Evolutionary conservation across 1,140 invertebrate species (phyloP).

Genomic region (Palaemon carinicauda): DNA sequence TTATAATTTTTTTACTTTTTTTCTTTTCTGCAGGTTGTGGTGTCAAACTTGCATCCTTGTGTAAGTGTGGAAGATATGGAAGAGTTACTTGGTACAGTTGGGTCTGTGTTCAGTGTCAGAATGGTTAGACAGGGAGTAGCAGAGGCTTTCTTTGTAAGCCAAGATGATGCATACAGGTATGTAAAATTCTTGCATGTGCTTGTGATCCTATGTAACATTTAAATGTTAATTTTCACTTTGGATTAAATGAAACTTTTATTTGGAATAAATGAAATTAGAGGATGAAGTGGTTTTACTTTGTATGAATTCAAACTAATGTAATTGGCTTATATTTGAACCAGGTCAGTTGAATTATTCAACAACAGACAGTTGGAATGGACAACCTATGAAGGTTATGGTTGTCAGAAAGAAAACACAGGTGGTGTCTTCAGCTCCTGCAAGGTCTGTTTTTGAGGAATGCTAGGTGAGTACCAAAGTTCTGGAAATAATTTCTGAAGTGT

Average conservation of each 20-base stretch:
- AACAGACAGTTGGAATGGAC: slow-evolving; percentile 87
- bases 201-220: background rate
- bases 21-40: slow-evolving; percentile 64
- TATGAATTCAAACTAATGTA: background rate
- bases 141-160: slow-evolving; percentile 86
- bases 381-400: slow-evolving; percentile 73
- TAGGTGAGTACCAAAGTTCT: slow-evolving; percentile 22
- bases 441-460: slow-evolving; percentile 38
- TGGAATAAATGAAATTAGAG: background rate
- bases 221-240: too few relatives aligned
- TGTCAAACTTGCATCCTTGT: slow-evolving; percentile 84
- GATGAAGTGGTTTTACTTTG: background rate
- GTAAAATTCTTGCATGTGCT: background rate
- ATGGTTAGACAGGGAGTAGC: slow-evolving; percentile 86
- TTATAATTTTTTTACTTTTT: background rate
- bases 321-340: slow-evolving; percentile 59
- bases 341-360: slow-evolving; percentile 90
- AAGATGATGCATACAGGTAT: slow-evolving; percentile 75
- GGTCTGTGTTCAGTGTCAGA: slow-evolving; percentile 81
- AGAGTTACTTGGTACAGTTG: slow-evolving; percentile 93
- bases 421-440: background rate
- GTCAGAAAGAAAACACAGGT: slow-evolving; percentile 13
- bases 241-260: background rate
- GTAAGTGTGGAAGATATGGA: slow-evolving; percentile 90
- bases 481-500: too few relatives aligned